Evolutionary conservation across 2,797 vertebrate species (phyloP).

Genomic region (Acanthiza pusilla): DNA sequence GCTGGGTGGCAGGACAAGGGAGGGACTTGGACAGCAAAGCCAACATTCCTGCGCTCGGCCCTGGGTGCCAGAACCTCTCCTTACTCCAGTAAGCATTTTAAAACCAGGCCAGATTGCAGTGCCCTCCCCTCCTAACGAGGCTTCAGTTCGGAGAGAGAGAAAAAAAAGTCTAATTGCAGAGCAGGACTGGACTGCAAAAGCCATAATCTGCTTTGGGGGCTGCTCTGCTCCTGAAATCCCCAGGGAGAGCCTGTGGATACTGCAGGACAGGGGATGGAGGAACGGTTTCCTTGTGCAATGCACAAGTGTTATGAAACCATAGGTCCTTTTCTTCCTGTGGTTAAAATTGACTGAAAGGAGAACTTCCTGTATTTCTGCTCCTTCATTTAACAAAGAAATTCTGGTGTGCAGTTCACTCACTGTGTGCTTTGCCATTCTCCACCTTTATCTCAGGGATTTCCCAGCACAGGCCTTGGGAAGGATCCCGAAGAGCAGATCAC

Average conservation of each 20-base stretch:
- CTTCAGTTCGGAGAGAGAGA: not conserved
- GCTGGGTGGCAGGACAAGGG: not conserved
- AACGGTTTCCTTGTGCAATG: accelerated
- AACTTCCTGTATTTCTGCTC: not conserved
- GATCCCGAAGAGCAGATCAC: not conserved
- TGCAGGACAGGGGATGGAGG: not conserved
- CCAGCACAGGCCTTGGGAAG: not conserved
- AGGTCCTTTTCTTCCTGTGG: not conserved
- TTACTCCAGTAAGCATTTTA: not conserved
- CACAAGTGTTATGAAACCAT: accelerated
- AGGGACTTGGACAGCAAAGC: not conserved
- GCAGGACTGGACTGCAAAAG: not conserved
- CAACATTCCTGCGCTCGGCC: not conserved
- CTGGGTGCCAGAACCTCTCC: not conserved
- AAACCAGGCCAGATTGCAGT: not conserved
- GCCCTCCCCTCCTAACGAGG: not conserved
- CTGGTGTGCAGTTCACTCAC: accelerated
- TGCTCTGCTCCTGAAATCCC: not conserved
- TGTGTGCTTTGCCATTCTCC: not conserved
- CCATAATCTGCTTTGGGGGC: conserved; percentile 7
- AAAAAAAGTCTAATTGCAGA: not conserved
- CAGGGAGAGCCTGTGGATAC: not conserved
- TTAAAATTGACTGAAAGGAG: not conserved
- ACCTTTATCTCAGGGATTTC: not conserved
- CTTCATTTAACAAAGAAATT: not conserved